phyloP scores from a whole-genome alignment of 2,888 invertebrate genomes.

The Aporophyla nigra region DNA sequence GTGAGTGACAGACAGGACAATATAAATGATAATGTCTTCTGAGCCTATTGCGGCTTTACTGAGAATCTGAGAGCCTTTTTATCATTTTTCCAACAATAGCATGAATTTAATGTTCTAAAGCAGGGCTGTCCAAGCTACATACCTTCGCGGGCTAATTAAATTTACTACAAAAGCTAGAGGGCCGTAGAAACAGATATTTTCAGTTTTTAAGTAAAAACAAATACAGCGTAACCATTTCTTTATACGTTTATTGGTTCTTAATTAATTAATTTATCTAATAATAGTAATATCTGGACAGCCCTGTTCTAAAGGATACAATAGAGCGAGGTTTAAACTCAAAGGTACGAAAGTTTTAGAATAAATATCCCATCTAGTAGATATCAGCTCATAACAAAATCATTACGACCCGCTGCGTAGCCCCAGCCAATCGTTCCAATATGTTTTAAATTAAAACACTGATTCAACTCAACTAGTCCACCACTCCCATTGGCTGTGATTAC shows the following conservation, averaged over 20 bases:
- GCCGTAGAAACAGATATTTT: no score
- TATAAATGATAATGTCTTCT: conserved; percentile 47
- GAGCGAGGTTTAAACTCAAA: background rate
- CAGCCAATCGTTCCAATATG: conserved; percentile 23
- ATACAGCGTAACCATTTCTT: no score
- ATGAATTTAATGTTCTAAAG: background rate
- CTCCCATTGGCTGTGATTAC: conserved; percentile 43
- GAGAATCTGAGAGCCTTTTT: conserved; percentile 60
- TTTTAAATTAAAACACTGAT: conserved; percentile 51
- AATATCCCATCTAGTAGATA: background rate
- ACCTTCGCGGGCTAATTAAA: no score
- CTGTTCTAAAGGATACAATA: no score
- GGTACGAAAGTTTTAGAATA: background rate
- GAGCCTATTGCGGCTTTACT: conserved; percentile 21
- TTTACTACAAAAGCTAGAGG: no score
- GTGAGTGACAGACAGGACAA: conserved; percentile 48
- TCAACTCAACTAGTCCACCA: conserved; percentile 39
- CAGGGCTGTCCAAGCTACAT: no score
- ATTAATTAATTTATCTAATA: no score
- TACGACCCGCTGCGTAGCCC: conserved; percentile 7
- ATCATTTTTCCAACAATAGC: conserved; percentile 24
- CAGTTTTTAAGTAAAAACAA: no score
- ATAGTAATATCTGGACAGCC: no score
- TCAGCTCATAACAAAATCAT: conserved; percentile 30
- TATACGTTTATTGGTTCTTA: no score